These are phyloP conservation scores for Heterodera filipjevi DNA, from an alignment of 2,888 invertebrate genomes.

Conservation along the genomic window DNA sequence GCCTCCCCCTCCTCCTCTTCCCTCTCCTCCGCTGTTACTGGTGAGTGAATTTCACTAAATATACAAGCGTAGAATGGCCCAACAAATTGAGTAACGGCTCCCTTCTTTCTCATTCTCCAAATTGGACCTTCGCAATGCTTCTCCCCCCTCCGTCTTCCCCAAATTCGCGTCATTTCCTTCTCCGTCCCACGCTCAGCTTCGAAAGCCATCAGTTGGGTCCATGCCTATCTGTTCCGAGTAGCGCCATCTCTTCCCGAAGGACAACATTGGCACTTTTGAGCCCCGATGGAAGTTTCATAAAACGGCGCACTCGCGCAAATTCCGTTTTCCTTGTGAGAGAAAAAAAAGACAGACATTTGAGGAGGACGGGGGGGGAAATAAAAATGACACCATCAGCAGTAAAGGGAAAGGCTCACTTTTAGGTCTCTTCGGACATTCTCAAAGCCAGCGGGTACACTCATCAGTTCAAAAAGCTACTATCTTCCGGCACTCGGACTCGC, in stretches of 20 bases:
- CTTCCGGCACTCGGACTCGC: slow-evolving; percentile 48
- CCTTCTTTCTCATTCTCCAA: not conserved
- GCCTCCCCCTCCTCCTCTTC: not conserved
- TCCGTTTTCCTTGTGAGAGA: slow-evolving; percentile 48
- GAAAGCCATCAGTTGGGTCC: not conserved
- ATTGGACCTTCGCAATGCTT: not conserved
- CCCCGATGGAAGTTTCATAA: slow-evolving; percentile 10
- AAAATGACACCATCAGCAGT: not conserved
- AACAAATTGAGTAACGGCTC: not conserved
- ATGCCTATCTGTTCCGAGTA: not conserved
- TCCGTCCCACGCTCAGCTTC: slow-evolving; percentile 7
- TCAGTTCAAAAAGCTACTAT: slow-evolving; percentile 60
- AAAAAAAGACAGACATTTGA: not conserved
- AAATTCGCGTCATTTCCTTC: not conserved
- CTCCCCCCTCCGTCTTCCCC: not conserved
- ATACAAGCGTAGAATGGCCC: not conserved
- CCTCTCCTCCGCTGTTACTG: not conserved
- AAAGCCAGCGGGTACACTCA: slow-evolving; percentile 63
- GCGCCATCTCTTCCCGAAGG: slow-evolving; percentile 1
- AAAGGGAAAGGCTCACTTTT: slow-evolving; percentile 32
- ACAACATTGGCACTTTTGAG: not conserved
- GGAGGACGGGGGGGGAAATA: not conserved
- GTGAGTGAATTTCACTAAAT: too few species aligned
- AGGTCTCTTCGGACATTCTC: slow-evolving; percentile 63
- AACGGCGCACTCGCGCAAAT: slow-evolving; percentile 35